Base-by-base conservation (phyloP, 1,140 invertebrate genomes). In the Mactra quadrangularis region DNA sequence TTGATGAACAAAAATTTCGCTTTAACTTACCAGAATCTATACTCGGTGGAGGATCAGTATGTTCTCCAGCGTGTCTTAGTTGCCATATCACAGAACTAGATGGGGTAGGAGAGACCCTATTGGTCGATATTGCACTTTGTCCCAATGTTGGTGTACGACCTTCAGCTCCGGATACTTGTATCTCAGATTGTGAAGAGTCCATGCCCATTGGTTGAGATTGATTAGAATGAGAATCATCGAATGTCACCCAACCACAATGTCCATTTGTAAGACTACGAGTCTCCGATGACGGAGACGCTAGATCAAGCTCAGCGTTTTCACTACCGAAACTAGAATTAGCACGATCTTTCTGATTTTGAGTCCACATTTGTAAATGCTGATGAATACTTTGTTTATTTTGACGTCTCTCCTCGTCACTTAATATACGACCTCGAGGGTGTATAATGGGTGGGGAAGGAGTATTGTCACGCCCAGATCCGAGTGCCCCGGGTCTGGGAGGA, bases 321-420 rank as follows among this genome's bases (percentile, higher is more conserved):
- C 78, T 85, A 35, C 76, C 68, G 75, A 70, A 77, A 68, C 75
- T 85, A 7, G 76, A 77, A 68, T 85, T 86, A 64, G 84, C 85
- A 75, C 84, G 83, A 78, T 64, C 75, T 82, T 87, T 87, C 22
- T 87, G 79, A 76, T 85, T 90, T 68, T 90, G 88, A 22, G 88
- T 89, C 91, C 91, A 92, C 71, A 87, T 72, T 79, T 92, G 89
- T 52, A 92, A 82, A 53, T 92, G 88, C 66, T 91, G 89, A 66
- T 87, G 88, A 55, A 91, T 92, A 55, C 89, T 88, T 75, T 91
- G 87, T 55, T 90, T 57, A 71, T 91, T 91, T 47, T 90, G 88
- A 64, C 90, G 87, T 57, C 87, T 88, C 53, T 92, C 90, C 55
- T 92, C 90, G 17, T 90, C 88, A 59, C 89, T 89, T 25, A 91